Conservation (phyloP, 2,797 vertebrate genomes). For the Microchirus variegatus region DNA sequence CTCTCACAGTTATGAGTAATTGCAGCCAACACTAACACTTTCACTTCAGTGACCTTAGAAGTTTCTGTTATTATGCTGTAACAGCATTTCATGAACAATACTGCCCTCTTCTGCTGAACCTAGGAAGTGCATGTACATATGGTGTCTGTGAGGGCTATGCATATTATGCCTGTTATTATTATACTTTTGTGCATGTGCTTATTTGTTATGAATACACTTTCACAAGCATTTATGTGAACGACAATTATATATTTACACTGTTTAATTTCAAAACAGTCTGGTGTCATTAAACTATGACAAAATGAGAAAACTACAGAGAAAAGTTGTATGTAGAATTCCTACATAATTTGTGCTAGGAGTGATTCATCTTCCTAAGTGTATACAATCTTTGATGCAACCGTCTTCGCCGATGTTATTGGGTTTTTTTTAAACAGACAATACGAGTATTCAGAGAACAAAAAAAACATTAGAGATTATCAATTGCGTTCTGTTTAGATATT, state of each 20-base stretch:
- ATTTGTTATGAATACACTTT: not conserved
- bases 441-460: no score
- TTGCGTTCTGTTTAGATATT: no score
- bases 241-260: not conserved
- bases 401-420: conserved; percentile 7
- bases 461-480: no score
- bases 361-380: not conserved
- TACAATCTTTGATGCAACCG: conserved; percentile 20
- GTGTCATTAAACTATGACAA: no score
- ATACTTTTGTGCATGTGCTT: no score
- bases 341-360: no score
- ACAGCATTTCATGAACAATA: conserved; percentile 12
- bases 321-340: no score
- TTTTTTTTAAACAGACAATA: no score
- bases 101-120: conserved; percentile 23
- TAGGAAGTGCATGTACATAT: conserved; percentile 14
- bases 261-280: no score
- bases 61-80: not conserved
- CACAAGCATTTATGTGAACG: no score
- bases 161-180: not conserved
- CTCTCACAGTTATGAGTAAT: not conserved
- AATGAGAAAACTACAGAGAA: no score
- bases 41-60: not conserved
- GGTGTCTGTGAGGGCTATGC: not conserved
- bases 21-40: not conserved